Evolutionary conservation across 2,797 vertebrate species (phyloP).

Genomic region (Rhabdophis nuchalis): DNA sequence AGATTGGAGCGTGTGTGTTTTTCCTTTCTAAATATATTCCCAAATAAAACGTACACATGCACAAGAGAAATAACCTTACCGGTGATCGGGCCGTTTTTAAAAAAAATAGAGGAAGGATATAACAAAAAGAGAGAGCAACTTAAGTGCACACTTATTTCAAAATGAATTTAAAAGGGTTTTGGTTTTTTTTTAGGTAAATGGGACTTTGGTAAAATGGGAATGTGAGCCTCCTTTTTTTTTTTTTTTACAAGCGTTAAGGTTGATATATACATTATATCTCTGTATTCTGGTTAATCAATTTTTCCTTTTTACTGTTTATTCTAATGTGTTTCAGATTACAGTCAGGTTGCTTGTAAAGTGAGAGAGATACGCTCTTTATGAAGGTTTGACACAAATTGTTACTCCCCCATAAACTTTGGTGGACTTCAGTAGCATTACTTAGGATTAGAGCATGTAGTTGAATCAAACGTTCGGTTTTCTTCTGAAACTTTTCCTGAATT

Average conservation of each 20-base stretch:
- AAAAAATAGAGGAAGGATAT: background rate
- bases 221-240: background rate
- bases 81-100: background rate
- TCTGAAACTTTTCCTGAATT: too few species aligned
- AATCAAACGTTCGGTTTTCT: too few species aligned
- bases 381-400: background rate
- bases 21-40: background rate
- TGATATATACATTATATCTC: background rate
- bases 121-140: background rate
- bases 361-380: background rate
- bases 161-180: background rate
- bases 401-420: background rate
- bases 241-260: background rate
- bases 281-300: background rate
- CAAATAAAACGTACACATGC: background rate
- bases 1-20: background rate
- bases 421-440: background rate
- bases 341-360: background rate
- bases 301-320: background rate
- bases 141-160: background rate
- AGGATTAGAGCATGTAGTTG: background rate
- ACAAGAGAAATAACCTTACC: background rate
- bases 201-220: background rate
- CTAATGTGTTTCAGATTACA: background rate
- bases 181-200: background rate